Conservation (phyloP, 2,888 invertebrate species). For the Hypselothyrea guttata region DNA sequence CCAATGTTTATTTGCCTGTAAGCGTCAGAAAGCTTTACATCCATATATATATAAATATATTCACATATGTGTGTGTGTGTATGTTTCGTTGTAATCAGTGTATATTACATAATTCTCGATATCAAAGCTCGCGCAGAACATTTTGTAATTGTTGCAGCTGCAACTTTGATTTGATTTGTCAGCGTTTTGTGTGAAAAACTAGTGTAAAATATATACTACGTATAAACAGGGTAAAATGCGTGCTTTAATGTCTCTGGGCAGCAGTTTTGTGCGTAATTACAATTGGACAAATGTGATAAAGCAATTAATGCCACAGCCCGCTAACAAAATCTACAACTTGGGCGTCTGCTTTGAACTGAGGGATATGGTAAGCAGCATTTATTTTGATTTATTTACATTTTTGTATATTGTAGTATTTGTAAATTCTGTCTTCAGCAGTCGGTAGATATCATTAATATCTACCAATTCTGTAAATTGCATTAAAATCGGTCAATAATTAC, state of each 20-base stretch:
- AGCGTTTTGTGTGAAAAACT: slow-evolving; percentile 38
- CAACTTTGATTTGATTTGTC: slow-evolving; percentile 21
- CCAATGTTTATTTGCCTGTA: slow-evolving; percentile 10
- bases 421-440: too few species aligned
- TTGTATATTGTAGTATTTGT: too few species aligned
- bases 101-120: slow-evolving; percentile 63
- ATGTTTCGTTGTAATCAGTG: slow-evolving; percentile 37
- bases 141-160: slow-evolving; percentile 11
- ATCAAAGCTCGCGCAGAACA: slow-evolving; percentile 40
- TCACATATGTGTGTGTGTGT: slow-evolving; percentile 9
- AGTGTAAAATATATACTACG: slow-evolving; percentile 8
- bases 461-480: too few species aligned
- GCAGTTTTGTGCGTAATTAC: slow-evolving; percentile 25
- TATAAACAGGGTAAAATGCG: slow-evolving; percentile 42
- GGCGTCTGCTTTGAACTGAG: slow-evolving; percentile 52
- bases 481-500: too few species aligned
- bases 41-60: slow-evolving; percentile 17
- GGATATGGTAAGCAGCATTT: slow-evolving; percentile 64
- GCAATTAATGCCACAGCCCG: slow-evolving; percentile 40
- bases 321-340: slow-evolving; percentile 67
- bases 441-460: too few species aligned
- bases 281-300: slow-evolving; percentile 38
- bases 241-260: slow-evolving; percentile 29
- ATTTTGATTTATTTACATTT: too few species aligned
- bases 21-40: slow-evolving; percentile 40